Percentiles rank a stretch among this genome's conserved stretches.
Conservation (phyloP, 1,140 invertebrate species). For the Zophobas atratus region DNA sequence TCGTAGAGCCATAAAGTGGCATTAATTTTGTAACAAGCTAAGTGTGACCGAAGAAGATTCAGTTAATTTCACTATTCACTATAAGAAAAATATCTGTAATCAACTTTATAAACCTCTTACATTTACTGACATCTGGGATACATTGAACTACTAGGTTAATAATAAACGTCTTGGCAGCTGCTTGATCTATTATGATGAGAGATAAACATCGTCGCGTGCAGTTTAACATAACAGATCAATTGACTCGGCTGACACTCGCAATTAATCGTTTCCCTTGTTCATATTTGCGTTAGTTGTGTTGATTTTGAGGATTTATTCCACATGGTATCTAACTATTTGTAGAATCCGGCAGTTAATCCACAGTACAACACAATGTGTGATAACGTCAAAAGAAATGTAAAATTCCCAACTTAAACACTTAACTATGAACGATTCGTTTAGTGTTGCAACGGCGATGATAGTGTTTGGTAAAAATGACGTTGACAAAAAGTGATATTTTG, state of each 20-base stretch:
- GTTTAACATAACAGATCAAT: conserved; percentile 24
- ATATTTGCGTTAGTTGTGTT: conserved; percentile 8
- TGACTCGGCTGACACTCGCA: conserved; percentile 25
- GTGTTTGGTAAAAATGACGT: conserved; percentile 20
- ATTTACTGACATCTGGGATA: conserved; percentile 7
- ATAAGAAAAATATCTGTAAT: too few relatives aligned
- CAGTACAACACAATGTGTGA: conserved; percentile 8
- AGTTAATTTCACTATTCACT: too few relatives aligned
- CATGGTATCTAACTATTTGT: conserved; percentile 11
- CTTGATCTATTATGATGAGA: conserved; percentile 11
- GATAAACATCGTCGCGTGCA: conserved; percentile 13
- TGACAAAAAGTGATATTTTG: conserved; percentile 53
- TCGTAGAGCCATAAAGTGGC: too few relatives aligned
- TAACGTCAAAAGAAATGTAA: conserved; percentile 28
- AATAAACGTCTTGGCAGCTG: not conserved
- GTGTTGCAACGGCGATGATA: not conserved
- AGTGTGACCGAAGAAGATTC: too few relatives aligned
- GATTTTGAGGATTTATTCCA: conserved; percentile 13
- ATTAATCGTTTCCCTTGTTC: conserved; percentile 7
- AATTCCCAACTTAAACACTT: conserved; percentile 32
- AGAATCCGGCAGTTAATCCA: conserved; percentile 8
- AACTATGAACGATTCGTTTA: conserved; percentile 38
- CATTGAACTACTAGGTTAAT: conserved; percentile 29
- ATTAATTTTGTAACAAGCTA: too few relatives aligned
- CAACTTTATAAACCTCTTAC: too few relatives aligned